Evolutionary conservation across 2,797 vertebrate genomes (phyloP), one percentile per base, ranked within the genome.

Genomic region (Liparis tanakae): DNA sequence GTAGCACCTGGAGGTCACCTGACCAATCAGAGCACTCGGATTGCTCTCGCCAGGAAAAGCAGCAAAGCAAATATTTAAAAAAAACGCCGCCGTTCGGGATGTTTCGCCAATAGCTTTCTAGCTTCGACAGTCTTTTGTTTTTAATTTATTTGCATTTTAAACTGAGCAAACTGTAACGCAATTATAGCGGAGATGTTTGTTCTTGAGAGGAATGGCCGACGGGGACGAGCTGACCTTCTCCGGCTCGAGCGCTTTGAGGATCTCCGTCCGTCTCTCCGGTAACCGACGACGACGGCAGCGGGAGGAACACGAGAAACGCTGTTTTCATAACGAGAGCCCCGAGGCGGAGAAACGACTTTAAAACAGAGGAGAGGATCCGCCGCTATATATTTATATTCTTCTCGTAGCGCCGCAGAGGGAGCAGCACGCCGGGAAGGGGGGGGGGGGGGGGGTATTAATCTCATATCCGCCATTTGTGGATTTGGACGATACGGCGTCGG

Each of bases 301-400:
- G 69, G 70, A 91, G 79, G 84, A 90, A 92, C 92, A 92, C 91
- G 89, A 90, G 89, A 89, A 90, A 89, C 87, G 78, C 83, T 91
- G 89, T 90, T 91, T 30, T 93, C 90, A 90, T 93, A 91, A 93
- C 86, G 84, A 92, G 79, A 90, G 90, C 92, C 90, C 55, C 55
- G 66, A 91, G 91, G 91, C 90, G 90, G 88, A 92, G 80, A 89
- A 82, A 87, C 89, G 86, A 88, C 87, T 93, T 91, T 92, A 71
- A 81, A 89, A 89, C n/a, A 91, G 91, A 30, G 25, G 3, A 30
- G 25, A 30, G 25, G 3, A 87, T 76, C 85, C 91, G 83, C 90
- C 83, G 87, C 93, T 92, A 92, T 89, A 88, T 93, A 95, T 94
- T 94, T 89, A 88, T 93, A 95, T 94, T 94, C 89, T 88, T 78